Evolutionary conservation across 1,140 invertebrate genomes (phyloP).

Genomic region (Catajapyx aquilonaris): DNA sequence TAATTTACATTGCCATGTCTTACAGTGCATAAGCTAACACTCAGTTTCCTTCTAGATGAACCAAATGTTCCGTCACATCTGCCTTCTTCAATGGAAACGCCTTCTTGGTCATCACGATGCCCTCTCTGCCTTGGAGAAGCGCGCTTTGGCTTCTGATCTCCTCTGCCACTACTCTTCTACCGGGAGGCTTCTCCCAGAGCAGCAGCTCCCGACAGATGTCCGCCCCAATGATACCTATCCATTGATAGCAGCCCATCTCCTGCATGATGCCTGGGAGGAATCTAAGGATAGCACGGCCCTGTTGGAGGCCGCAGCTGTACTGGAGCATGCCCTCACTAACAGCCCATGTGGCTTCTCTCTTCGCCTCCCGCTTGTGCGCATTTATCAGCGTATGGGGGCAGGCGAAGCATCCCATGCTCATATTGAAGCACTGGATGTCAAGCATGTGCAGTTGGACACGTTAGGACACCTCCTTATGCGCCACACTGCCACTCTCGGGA

Average conservation of each 20-base stretch:
- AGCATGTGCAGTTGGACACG: slow-evolving; percentile 86
- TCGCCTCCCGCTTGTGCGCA: slow-evolving; percentile 45
- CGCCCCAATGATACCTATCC: slow-evolving; percentile 52
- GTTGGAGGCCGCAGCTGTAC: slow-evolving; percentile 36
- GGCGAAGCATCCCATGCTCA: too few species aligned
- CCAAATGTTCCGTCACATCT: too few species aligned
- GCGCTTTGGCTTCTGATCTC: too few species aligned
- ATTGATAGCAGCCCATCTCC: slow-evolving; percentile 49
- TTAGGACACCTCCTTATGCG: slow-evolving; percentile 62
- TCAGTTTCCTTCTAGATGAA: too few species aligned
- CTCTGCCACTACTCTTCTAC: too few species aligned
- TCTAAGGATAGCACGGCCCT: slow-evolving; percentile 32
- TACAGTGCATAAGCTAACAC: too few species aligned
- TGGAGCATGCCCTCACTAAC: slow-evolving; percentile 43
- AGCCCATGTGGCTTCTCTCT: slow-evolving; percentile 58
- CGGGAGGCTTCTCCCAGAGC: too few species aligned
- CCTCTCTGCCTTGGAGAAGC: too few species aligned
- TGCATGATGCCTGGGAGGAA: slow-evolving; percentile 42
- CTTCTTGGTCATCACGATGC: too few species aligned
- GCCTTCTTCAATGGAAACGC: too few species aligned
- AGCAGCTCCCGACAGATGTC: too few species aligned
- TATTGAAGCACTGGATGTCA: slow-evolving; percentile 57
- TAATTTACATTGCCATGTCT: too few species aligned
- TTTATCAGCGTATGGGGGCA: slow-evolving; percentile 48
- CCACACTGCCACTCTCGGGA: slow-evolving; percentile 41